These are phyloP conservation scores for Argynnis bischoffii DNA, from an alignment of 2,888 invertebrate genomes.

Conservation along the genomic window DNA sequence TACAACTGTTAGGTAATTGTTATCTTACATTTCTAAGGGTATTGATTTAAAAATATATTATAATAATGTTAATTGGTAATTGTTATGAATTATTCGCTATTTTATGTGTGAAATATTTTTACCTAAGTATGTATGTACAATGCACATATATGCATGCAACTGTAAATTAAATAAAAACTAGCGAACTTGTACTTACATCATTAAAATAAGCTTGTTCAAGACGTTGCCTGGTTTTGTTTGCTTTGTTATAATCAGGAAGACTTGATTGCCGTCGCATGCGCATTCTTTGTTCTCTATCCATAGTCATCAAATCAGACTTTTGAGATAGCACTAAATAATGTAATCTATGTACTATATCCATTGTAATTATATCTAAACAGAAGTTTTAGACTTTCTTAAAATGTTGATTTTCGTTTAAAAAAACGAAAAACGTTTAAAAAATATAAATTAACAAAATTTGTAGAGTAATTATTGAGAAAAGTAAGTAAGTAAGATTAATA, in stretches of 20 bases:
- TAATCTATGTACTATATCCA: constrained; percentile 78
- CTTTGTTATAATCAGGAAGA: constrained; percentile 75
- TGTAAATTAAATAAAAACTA: neutral
- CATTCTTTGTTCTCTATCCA: constrained; percentile 76
- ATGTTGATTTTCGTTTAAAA: neutral
- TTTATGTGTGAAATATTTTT: too few species aligned
- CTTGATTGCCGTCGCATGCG: constrained; percentile 76
- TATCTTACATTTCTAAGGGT: too few species aligned
- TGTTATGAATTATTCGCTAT: too few species aligned
- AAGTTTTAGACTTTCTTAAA: neutral
- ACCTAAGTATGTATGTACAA: too few species aligned
- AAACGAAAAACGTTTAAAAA: too few species aligned
- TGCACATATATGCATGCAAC: too few species aligned
- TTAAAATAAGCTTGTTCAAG: constrained; percentile 75
- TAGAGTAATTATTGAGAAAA: too few species aligned
- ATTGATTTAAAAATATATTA: too few species aligned
- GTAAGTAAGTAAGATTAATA: neutral
- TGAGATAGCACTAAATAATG: constrained; percentile 78
- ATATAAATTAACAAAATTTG: too few species aligned
- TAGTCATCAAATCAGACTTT: constrained; percentile 78
- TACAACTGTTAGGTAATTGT: too few species aligned
- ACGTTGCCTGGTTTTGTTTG: constrained; percentile 67
- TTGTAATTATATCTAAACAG: constrained; percentile 40
- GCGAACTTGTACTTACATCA: constrained; percentile 63
- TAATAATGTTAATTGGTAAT: too few species aligned